Conservation (phyloP, 2,888 invertebrate genomes). For the Cosmia trapezina region DNA sequence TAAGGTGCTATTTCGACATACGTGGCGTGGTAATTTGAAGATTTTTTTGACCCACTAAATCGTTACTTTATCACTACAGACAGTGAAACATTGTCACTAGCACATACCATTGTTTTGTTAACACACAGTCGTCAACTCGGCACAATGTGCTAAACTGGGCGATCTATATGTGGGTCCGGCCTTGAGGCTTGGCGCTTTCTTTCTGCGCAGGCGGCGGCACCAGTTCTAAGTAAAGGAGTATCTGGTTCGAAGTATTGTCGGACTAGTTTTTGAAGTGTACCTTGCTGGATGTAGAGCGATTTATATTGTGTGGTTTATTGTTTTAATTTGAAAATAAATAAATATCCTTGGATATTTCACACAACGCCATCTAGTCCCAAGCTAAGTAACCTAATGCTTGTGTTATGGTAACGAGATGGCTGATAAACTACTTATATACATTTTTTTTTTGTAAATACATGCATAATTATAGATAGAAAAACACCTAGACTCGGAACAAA, state of each 20-base stretch:
- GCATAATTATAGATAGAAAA: no score
- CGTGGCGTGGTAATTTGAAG: no score
- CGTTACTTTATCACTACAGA: neutral
- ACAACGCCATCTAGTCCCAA: no score
- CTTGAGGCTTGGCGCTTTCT: conserved; percentile 73
- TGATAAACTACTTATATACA: no score
- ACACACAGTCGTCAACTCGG: conserved; percentile 1
- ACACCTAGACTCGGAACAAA: no score
- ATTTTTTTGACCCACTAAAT: neutral
- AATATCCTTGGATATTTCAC: no score
- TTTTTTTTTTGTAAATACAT: no score
- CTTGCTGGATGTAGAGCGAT: conserved; percentile 16
- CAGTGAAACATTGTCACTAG: conserved; percentile 20
- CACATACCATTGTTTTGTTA: conserved; percentile 45
- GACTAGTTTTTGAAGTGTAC: conserved; percentile 34
- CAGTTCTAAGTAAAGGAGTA: conserved; percentile 52
- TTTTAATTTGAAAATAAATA: neutral
- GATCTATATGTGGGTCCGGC: conserved; percentile 68
- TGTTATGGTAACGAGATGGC: no score
- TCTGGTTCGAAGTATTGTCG: conserved; percentile 28
- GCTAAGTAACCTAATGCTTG: no score
- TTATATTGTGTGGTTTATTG: neutral
- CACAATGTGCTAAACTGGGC: conserved; percentile 63
- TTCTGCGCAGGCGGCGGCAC: conserved; percentile 49
- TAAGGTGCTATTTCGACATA: no score